Base-by-base conservation (phyloP, 2,888 invertebrate species). In the Leucophenga maculata region DNA sequence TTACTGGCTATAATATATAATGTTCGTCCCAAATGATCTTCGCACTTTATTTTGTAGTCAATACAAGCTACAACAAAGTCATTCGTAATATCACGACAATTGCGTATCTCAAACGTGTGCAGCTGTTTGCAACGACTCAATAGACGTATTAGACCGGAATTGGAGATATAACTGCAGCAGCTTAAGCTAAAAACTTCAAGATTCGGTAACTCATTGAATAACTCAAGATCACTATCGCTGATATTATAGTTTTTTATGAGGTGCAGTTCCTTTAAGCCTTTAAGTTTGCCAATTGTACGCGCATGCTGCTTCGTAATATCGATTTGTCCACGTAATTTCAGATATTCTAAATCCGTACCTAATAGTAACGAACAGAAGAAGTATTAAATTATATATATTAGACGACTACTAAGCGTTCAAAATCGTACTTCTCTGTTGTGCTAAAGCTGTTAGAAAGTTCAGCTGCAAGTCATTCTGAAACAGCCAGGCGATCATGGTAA, bases 401-500 rank as follows among this genome's bases (percentile, higher is more conserved):
- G n/a, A n/a, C n/a, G n/a, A n/a, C n/a, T 26, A 26, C 4, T 26
- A 26, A 26, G 26, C 4, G 26, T 26, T 2, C 26, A 4, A 26
- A 4, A 3, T 26, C 4, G 3, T 71, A 32, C 77, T 74, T 16
- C 65, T 71, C 14, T 55, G 71, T 6, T 74, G 74, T 4, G 82
- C 78, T 52, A 83, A 31, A 0, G 32, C 60, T 4, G 67, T 64
- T 0, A 80, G 69, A 16, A 80, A 80, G 0, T 70, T 74, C 8
- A 79, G 48, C 44, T 83, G 83, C 3, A 81, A 71, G 31, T 83
- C 80, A 55, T 79, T 83, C 2, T 79, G 76, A 13, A 73, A 73
- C 68, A 75, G 72, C 81, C 80, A 81, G 4, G 80, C 79, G 31
- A 79, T 83, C 1, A 81, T 62, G 0, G 75, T 75, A 50, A 83